These are phyloP conservation scores for Hetaerina titia DNA, from an alignment of 2,888 invertebrate genomes.

Conservation along the genomic window DNA sequence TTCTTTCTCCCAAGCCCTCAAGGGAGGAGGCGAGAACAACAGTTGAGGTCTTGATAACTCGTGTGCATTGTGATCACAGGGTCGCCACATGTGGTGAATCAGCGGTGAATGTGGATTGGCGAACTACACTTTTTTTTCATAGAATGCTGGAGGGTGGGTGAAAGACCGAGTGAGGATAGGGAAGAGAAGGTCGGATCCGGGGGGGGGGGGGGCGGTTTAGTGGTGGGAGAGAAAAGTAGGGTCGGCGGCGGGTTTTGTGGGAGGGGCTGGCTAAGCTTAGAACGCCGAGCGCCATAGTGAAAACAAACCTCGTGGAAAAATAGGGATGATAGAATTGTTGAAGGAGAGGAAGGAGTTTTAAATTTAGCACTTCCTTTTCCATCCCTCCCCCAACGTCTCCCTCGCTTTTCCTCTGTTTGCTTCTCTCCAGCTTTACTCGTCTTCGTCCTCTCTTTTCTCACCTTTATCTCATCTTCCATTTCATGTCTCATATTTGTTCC, in stretches of 20 bases:
- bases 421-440: not conserved
- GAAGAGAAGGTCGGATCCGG: not conserved
- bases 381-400: not conserved
- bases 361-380: slow-evolving; percentile 22
- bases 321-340: slow-evolving; percentile 62
- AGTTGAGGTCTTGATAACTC: not conserved
- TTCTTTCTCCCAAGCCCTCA: too few relatives aligned
- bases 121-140: not conserved
- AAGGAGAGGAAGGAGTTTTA: slow-evolving; percentile 37
- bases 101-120: not conserved
- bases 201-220: not conserved
- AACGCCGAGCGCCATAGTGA: slow-evolving; percentile 49
- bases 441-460: not conserved
- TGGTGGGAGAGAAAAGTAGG: not conserved
- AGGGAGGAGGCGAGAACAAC: too few relatives aligned
- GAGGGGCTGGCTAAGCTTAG: slow-evolving; percentile 54
- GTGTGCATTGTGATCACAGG: not conserved
- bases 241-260: not conserved
- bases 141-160: not conserved
- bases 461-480: not conserved
- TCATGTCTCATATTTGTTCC: not conserved
- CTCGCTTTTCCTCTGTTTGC: not conserved
- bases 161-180: not conserved
- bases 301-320: slow-evolving; percentile 59
- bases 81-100: not conserved